phyloP scores from a whole-genome alignment of 2,113 vertebrate species.

The Peromyscus polionotus region DNA sequence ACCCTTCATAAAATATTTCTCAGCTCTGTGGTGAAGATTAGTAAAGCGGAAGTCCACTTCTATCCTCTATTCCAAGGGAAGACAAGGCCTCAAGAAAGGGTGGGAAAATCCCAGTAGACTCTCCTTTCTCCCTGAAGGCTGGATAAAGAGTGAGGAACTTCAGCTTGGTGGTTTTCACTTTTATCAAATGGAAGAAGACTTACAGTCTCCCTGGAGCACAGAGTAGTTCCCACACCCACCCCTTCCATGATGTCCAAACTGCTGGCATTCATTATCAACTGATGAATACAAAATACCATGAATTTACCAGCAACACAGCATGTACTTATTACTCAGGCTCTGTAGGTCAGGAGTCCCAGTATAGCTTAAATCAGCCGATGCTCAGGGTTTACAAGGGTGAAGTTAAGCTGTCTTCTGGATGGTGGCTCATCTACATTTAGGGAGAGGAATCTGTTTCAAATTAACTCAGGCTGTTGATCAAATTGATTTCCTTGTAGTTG shows the following conservation, averaged over 20 bases:
- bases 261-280: background rate
- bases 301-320: background rate
- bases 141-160: background rate
- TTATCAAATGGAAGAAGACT: slow-evolving; percentile 2
- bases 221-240: background rate
- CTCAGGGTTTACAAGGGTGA: background rate
- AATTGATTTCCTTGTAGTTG: background rate
- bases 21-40: slow-evolving; percentile 6
- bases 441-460: background rate
- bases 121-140: background rate
- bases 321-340: background rate
- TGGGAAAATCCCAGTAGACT: background rate
- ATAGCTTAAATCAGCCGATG: background rate
- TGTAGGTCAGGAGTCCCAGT: background rate
- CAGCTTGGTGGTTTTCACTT: background rate
- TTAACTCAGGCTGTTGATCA: background rate
- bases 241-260: background rate
- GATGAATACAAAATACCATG: background rate
- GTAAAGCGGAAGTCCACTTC: background rate
- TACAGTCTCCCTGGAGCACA: background rate
- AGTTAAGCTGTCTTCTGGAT: background rate
- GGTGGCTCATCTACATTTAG: background rate
- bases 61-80: slow-evolving; percentile 8
- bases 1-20: background rate
- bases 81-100: background rate